These are phyloP conservation scores for Ctenopoma kingsleyae DNA, from an alignment of 2,797 vertebrate species.

Conservation along the genomic window DNA sequence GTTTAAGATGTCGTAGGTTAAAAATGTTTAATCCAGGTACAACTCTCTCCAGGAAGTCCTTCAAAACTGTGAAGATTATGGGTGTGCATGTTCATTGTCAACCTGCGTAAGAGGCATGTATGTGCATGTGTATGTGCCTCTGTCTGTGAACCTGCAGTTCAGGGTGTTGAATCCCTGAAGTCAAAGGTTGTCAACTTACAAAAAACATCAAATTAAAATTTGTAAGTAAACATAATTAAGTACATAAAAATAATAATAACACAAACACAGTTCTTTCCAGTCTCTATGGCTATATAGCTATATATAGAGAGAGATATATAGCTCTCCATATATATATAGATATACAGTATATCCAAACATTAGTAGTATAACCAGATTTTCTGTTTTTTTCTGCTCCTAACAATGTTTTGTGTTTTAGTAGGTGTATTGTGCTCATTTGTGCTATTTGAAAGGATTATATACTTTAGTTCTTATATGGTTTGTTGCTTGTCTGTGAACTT, in stretches of 20 bases:
- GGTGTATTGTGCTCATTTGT: not conserved
- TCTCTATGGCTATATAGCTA: too few species aligned
- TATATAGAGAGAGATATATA: too few species aligned
- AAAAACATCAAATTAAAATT: not conserved
- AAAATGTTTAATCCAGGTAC: not conserved
- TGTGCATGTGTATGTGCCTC: slow-evolving; percentile 2
- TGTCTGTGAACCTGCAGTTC: slow-evolving; percentile 1
- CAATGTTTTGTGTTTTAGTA: not conserved
- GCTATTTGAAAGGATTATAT: not conserved
- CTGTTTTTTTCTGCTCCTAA: not conserved
- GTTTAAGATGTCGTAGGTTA: not conserved
- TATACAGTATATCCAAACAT: too few species aligned
- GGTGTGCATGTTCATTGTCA: not conserved
- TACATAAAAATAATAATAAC: not conserved
- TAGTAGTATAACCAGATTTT: not conserved
- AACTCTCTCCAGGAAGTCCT: not conserved
- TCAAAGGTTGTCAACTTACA: not conserved
- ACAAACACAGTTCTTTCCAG: not conserved
- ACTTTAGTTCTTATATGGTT: not conserved
- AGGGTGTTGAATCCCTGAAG: not conserved
- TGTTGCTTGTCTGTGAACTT: not conserved
- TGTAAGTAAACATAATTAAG: not conserved
- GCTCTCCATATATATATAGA: too few species aligned
- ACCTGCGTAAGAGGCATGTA: not conserved
- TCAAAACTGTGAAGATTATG: not conserved